Evolutionary conservation across 2,888 invertebrate species (phyloP).

Genomic region (Stenolophus ochropezus): DNA sequence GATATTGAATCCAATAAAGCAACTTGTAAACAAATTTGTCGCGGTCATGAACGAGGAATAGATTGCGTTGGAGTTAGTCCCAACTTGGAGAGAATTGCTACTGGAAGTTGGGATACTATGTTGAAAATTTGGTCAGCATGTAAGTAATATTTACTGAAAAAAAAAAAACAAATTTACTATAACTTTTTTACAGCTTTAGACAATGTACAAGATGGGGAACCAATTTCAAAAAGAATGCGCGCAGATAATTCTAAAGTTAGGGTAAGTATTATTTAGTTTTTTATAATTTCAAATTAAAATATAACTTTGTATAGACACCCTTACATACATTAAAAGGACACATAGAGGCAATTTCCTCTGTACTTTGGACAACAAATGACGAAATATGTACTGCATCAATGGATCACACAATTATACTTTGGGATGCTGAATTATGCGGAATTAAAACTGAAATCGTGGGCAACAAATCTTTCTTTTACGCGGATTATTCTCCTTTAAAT

Average conservation of each 20-base stretch:
- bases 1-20: conserved; percentile 83
- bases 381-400: conserved; percentile 91
- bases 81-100: conserved; percentile 80
- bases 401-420: conserved; percentile 96
- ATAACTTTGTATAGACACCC: conserved; percentile 78
- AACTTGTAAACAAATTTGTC: conserved; percentile 86
- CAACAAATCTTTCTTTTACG: conserved; percentile 92
- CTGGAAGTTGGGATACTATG: conserved; percentile 95
- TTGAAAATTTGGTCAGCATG: conserved; percentile 93
- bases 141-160: conserved; percentile 69
- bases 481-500: conserved; percentile 87
- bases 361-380: conserved; percentile 87
- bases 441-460: conserved; percentile 89
- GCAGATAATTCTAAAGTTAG: conserved; percentile 77
- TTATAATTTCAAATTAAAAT: not conserved
- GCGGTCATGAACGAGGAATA: conserved; percentile 94
- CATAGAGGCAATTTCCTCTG: conserved; percentile 90
- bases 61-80: conserved; percentile 89
- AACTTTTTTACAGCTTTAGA: conserved; percentile 68
- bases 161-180: conserved; percentile 28
- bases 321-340: conserved; percentile 93
- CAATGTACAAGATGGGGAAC: conserved; percentile 75
- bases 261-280: conserved; percentile 71
- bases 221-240: conserved; percentile 78
- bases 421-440: conserved; percentile 92